Evolutionary conservation across 2,797 vertebrate species (phyloP), one percentile per base, ranked within the genome.

Genomic region (Pseudochaenichthys georgianus): DNA sequence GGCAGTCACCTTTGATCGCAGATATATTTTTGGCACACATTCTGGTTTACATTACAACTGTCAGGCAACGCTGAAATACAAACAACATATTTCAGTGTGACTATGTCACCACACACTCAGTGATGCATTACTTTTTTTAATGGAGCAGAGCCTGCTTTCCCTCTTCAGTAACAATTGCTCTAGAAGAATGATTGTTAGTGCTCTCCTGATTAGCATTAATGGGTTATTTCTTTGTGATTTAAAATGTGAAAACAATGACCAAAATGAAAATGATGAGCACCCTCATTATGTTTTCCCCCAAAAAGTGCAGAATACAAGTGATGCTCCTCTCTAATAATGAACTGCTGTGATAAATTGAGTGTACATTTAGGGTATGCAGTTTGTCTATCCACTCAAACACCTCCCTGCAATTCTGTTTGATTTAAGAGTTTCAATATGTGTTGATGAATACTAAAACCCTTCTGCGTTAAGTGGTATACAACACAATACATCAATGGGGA

Each of bases 211-310:
- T 23, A 42, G 57, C 54, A 71, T 42, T 45, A 76, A 2, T n/a
- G n/a, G 2, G 13, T 48, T 11, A 21, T 43, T n/a, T n/a, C n/a
- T n/a, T 65, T 59, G 23, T 46, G 16, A n/a, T 79, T 72, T 69
- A 3, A 73, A 78, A 81, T 78, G 64, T 63, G 51, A 78, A 81
- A 84, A 69, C 78, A 70, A 70, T 19, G 50, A 65, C 41, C 12
- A 58, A 64, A 73, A 47, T 65, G 19, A 48, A 66, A 73, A 66
- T 15, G 5, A 28, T 23, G 43, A 58, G 19, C 6, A 43, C 55
- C 69, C 73, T 38, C 57, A 43, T 63, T 52, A 68, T 78, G 80
- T 82, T 62, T 28, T 9, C 3, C 9, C 10, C 9, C 1, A 66
- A 28, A 75, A 64, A 47, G 2, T 48, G 5, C 34, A 38, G 48